Percentiles rank a stretch among this genome's conserved stretches.
Conservation (phyloP, 2,888 invertebrate genomes). For the Crematogaster levior region DNA sequence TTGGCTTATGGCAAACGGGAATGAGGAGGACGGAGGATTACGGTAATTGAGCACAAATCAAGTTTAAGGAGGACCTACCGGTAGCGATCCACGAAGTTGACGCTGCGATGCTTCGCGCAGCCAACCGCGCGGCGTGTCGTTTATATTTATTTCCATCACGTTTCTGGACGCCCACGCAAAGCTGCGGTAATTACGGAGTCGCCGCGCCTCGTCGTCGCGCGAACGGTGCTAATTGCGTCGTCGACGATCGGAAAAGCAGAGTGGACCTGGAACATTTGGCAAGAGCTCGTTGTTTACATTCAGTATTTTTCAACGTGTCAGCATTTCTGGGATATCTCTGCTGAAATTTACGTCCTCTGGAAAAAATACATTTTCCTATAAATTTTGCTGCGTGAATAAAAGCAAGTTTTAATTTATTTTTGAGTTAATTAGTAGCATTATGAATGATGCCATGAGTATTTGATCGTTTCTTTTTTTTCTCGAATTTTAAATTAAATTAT, state of each 20-base stretch:
- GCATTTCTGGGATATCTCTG: conserved; percentile 32
- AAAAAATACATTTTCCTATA: not conserved
- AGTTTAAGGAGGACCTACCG: conserved; percentile 82
- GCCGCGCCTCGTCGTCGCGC: conserved; percentile 66
- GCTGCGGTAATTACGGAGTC: conserved; percentile 63
- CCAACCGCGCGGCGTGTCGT: conserved; percentile 51
- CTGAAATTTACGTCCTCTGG: not conserved
- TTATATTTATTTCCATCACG: conserved; percentile 66
- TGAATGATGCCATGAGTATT: not conserved
- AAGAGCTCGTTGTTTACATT: conserved; percentile 56
- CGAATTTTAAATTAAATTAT: not conserved
- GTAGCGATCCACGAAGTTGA: conserved; percentile 52
- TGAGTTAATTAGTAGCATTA: not conserved
- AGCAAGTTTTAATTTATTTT: not conserved
- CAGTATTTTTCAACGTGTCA: conserved; percentile 61
- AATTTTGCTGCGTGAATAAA: not conserved
- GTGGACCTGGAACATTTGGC: conserved; percentile 65
- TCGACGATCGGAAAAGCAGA: conserved; percentile 47
- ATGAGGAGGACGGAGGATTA: conserved; percentile 60
- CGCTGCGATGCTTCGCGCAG: conserved; percentile 70
- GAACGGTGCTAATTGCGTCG: conserved; percentile 73
- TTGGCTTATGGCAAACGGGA: conserved; percentile 68
- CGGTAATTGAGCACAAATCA: conserved; percentile 86
- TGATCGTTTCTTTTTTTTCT: not conserved
- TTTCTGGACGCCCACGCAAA: conserved; percentile 66